Evolutionary conservation across 2,888 invertebrate species (phyloP).

Genomic region (Apodemia mormo): DNA sequence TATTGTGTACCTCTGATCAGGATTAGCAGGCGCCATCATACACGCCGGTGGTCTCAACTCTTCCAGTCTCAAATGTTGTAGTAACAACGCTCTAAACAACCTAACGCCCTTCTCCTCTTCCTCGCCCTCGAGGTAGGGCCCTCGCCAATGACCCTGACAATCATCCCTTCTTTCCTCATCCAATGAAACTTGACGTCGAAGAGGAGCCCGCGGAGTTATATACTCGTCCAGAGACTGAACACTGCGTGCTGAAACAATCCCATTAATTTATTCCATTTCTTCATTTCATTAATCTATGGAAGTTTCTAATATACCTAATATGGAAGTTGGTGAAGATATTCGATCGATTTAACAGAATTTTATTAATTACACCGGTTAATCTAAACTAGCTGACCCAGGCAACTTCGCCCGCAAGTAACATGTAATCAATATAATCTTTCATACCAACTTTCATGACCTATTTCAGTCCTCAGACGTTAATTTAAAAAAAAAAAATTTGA

Average conservation of each 20-base stretch:
- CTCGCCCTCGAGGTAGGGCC: conserved; percentile 64
- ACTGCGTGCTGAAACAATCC: conserved; percentile 58
- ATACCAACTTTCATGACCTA: no score
- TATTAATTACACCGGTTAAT: no score
- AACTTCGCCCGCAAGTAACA: no score
- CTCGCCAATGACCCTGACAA: conserved; percentile 75
- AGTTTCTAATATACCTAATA: no score
- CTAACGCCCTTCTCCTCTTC: conserved; percentile 75
- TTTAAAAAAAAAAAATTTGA: no score
- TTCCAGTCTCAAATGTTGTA: conserved; percentile 69
- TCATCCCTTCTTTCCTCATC: conserved; percentile 75
- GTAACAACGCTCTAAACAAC: conserved; percentile 71
- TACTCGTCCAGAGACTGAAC: conserved; percentile 73
- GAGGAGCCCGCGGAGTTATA: conserved; percentile 67
- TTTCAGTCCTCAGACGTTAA: no score
- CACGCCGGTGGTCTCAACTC: conserved; percentile 70
- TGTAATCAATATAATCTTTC: no score
- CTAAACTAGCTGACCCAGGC: no score
- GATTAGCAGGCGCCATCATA: conserved; percentile 61
- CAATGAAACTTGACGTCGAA: conserved; percentile 70
- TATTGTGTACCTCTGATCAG: conserved; percentile 62
- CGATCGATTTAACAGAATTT: no score
- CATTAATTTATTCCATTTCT: not conserved
- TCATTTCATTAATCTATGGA: no score
- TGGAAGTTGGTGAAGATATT: no score